Base-by-base conservation (phyloP, 2,113 vertebrate species). In the Caracal caracal region DNA sequence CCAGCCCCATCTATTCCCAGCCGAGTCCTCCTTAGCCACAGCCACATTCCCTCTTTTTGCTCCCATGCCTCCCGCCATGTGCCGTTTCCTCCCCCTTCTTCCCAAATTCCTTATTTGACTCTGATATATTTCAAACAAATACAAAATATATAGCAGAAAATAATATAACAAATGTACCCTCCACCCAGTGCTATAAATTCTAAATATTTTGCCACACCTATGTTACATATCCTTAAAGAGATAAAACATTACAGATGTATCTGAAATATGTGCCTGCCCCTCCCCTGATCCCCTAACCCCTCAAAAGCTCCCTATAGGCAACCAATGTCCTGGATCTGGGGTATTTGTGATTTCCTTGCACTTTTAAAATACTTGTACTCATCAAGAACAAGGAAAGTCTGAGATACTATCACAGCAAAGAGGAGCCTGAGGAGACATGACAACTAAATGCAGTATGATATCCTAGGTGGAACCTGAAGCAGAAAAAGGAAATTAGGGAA, bases 1-100 rank as follows among this genome's bases (percentile, higher is more conserved):
- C 22, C 24, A 56, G 19, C 12, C n/a, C 70, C 7, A 35, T 7
- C 81, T 37, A 17, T 5, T 10, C 40, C 75, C 4, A 20, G 22
- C 15, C 26, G 2, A 6, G 9, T 28, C 35, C 30, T 65, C n/a
- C 15, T 15, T 10, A 33, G 10, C 47, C 9, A 0, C 0, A 1
- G 2, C 4, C 15, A 4, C 19, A 15, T 28, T 13, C 24, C 43
- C 15, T 16, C 51, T 68, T 68, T 61, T 61, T 49, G 16, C 22
- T 73, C 33, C 10, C 11, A 26, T 9, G 17, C 30, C 19, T 65
- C 33, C 11, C n/a, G 35, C 66, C 15, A 10, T 19, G 22, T 35
- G 53, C 15, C 15, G n/a, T n/a, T 61, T 53, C 40, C 70, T 26
- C 65, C n/a, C 9, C 49, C 24, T 33, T 30, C 6, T 0, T 30